These are phyloP conservation scores for Pangasius sanitwongsei DNA, from an alignment of 2,797 vertebrate genomes.

Conservation along the genomic window DNA sequence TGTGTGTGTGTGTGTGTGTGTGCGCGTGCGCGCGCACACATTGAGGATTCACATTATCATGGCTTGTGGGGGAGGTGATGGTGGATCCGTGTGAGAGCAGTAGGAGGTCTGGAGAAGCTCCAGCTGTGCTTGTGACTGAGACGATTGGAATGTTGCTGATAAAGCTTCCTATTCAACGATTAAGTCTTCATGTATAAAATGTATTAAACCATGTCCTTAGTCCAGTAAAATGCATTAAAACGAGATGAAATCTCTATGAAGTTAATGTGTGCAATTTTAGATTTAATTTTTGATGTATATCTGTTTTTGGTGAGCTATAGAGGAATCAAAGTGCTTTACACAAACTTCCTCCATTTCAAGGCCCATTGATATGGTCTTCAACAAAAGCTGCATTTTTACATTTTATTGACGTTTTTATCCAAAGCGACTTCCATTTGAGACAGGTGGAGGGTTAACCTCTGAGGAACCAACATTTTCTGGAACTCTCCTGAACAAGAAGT, in stretches of 20 bases:
- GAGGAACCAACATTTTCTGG: too few species aligned
- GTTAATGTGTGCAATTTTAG: neutral
- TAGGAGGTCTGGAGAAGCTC: conserved; percentile 53
- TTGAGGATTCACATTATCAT: conserved; percentile 39
- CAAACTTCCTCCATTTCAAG: neutral
- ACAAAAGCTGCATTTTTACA: neutral
- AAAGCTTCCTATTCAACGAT: conserved; percentile 38
- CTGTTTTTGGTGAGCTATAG: neutral
- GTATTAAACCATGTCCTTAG: neutral
- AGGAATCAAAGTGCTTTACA: neutral
- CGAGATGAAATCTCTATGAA: neutral
- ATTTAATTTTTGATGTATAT: neutral
- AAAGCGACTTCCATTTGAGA: too few species aligned
- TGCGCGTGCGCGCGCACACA: neutral
- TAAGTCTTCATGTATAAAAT: conserved; percentile 16
- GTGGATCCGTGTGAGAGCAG: conserved; percentile 42
- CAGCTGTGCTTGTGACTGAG: conserved; percentile 51
- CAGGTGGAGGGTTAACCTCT: neutral
- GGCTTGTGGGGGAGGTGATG: conserved; percentile 39
- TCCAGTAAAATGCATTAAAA: neutral
- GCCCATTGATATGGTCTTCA: neutral
- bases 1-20: conserved; percentile 13
- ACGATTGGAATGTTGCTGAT: conserved; percentile 47
- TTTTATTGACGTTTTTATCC: neutral
- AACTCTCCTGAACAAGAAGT: neutral